These are phyloP conservation scores for Apolygus lucorum DNA, from an alignment of 1,140 invertebrate genomes.

Conservation along the genomic window DNA sequence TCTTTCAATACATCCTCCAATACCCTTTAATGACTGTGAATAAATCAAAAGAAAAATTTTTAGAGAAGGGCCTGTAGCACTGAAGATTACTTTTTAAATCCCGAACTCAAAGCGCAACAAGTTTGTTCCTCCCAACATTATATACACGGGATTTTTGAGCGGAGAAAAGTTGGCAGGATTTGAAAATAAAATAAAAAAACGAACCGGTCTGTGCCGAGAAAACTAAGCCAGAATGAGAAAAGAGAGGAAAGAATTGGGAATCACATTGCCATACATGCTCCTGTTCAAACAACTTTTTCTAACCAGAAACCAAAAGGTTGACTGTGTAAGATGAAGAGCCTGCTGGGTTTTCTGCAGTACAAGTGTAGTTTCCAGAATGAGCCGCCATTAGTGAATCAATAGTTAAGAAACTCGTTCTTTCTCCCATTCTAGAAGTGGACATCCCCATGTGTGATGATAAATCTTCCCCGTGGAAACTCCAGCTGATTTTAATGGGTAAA, in stretches of 20 bases:
- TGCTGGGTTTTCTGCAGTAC: constrained; percentile 63
- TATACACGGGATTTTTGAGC: too few species aligned
- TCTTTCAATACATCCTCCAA: too few species aligned
- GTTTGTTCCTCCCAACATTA: too few species aligned
- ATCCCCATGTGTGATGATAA: constrained; percentile 47
- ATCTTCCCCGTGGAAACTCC: constrained; percentile 51
- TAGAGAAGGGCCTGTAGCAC: too few species aligned
- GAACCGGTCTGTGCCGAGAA: background rate
- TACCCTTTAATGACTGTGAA: too few species aligned
- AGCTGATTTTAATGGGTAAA: constrained; percentile 56
- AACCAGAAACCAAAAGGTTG: constrained; percentile 55
- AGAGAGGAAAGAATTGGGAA: background rate
- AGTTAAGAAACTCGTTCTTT: constrained; percentile 62
- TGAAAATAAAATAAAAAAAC: background rate
- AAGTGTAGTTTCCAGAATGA: constrained; percentile 64
- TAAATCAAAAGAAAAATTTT: too few species aligned
- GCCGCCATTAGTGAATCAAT: constrained; percentile 65
- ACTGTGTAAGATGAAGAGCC: constrained; percentile 60
- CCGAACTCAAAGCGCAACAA: too few species aligned
- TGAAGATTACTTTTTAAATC: too few species aligned
- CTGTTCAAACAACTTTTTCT: constrained; percentile 34
- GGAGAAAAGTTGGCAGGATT: too few species aligned
- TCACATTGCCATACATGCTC: constrained; percentile 2
- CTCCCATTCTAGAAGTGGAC: constrained; percentile 51
- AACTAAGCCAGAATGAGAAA: constrained; percentile 9